Percentiles rank a stretch among this genome's conserved stretches.
Evolutionary conservation across 1,140 invertebrate genomes (phyloP).

Genomic region (Drosophila malerkotliana): DNA sequence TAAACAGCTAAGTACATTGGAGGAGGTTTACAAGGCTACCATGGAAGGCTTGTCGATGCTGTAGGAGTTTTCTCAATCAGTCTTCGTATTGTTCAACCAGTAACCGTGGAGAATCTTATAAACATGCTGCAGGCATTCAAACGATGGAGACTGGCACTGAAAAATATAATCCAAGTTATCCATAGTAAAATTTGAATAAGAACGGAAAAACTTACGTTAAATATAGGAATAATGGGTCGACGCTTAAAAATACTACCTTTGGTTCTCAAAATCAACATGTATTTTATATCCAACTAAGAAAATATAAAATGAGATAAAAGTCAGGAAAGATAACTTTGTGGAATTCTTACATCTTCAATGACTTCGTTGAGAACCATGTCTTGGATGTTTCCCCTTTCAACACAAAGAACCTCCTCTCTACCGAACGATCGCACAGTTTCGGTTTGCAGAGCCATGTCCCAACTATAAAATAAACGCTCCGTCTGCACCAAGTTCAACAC

Average conservation of each 20-base stretch:
- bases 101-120: slow-evolving; percentile 42
- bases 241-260: slow-evolving; percentile 61
- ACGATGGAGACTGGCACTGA: slow-evolving; percentile 57
- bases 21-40: slow-evolving; percentile 44
- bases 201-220: slow-evolving; percentile 44
- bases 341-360: slow-evolving; percentile 84
- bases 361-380: slow-evolving; percentile 87
- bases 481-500: slow-evolving; percentile 45
- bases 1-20: slow-evolving; percentile 42
- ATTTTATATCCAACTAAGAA: slow-evolving; percentile 82
- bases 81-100: slow-evolving; percentile 54
- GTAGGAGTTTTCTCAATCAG: slow-evolving; percentile 18
- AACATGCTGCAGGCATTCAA: slow-evolving; percentile 59
- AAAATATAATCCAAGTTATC: not conserved
- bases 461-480: slow-evolving; percentile 85
- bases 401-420: slow-evolving; percentile 76
- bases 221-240: slow-evolving; percentile 56
- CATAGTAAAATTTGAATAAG: not conserved
- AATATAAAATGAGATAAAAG: not conserved
- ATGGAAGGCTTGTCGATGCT: slow-evolving; percentile 22
- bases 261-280: slow-evolving; percentile 82
- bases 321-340: not conserved
- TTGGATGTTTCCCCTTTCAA: slow-evolving; percentile 85
- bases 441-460: slow-evolving; percentile 85
- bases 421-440: slow-evolving; percentile 82